Percentiles rank a stretch among this genome's conserved stretches.
Conservation (phyloP, 2,113 vertebrate species). For the Pan paniscus region DNA sequence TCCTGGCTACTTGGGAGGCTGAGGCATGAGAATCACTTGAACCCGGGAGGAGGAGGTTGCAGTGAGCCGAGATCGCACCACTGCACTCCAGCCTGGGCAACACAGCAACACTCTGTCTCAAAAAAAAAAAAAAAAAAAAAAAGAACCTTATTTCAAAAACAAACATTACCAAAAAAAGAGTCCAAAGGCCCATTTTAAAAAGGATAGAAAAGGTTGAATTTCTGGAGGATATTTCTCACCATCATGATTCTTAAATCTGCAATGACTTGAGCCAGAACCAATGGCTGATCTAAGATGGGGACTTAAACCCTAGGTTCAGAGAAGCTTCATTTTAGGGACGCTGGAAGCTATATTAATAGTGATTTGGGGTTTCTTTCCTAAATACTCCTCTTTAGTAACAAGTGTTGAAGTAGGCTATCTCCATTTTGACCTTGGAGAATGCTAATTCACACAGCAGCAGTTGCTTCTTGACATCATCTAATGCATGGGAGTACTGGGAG, state of each 20-base stretch:
- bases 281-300: neutral
- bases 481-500: neutral
- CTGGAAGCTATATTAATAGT: neutral
- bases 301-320: neutral
- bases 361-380: neutral
- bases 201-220: neutral
- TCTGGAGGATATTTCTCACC: neutral
- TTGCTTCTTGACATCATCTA: slow-evolving; percentile 3
- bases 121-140: too few species aligned
- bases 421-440: slow-evolving; percentile 63
- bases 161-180: neutral
- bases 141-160: neutral
- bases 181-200: neutral
- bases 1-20: too few species aligned
- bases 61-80: too few species aligned
- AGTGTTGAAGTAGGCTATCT: neutral
- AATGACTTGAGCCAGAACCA: neutral
- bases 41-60: too few species aligned
- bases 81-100: too few species aligned
- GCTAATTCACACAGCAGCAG: neutral
- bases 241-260: neutral
- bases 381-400: neutral
- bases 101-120: too few species aligned
- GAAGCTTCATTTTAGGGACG: neutral
- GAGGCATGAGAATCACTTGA: too few species aligned